Percentiles rank a stretch among this genome's conserved stretches.
Conservation (phyloP, 2,113 vertebrate species). For the Aramus guarauna region DNA sequence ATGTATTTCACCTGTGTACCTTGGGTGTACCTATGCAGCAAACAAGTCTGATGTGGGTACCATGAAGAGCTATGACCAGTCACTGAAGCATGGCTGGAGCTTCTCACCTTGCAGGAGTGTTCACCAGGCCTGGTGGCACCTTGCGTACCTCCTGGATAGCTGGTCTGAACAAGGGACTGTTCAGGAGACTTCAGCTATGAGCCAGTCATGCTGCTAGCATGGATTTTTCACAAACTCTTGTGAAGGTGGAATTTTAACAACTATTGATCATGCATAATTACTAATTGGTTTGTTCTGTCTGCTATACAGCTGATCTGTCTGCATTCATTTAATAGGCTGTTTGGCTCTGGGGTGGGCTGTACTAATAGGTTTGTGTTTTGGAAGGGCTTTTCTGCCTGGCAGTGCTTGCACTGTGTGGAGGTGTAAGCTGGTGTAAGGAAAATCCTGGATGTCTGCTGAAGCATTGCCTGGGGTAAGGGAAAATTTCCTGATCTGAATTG, state of each 20-base stretch:
- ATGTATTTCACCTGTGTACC: not conserved
- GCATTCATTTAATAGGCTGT: not conserved
- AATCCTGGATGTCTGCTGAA: not conserved
- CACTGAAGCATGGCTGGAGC: not conserved
- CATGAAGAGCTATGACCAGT: not conserved
- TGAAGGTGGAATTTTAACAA: not conserved
- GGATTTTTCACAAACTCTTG: not conserved
- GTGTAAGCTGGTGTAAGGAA: rapidly evolving
- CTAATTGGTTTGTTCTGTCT: not conserved
- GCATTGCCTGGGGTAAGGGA: too few species aligned
- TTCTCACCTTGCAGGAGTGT: not conserved
- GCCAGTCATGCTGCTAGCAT: not conserved
- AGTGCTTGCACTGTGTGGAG: not conserved
- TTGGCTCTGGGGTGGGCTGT: not conserved
- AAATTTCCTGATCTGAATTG: not conserved
- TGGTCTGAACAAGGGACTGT: rapidly evolving
- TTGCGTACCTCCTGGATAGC: rapidly evolving
- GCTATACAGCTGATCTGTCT: not conserved
- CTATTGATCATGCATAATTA: not conserved
- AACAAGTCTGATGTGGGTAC: not conserved
- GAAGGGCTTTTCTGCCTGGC: not conserved
- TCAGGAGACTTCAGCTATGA: not conserved
- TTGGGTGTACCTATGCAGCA: too few species aligned
- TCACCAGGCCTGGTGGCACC: not conserved
- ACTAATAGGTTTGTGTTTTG: not conserved